Evolutionary conservation across 2,888 invertebrate genomes (phyloP).

Genomic region (Dicranocentrus wangi): DNA sequence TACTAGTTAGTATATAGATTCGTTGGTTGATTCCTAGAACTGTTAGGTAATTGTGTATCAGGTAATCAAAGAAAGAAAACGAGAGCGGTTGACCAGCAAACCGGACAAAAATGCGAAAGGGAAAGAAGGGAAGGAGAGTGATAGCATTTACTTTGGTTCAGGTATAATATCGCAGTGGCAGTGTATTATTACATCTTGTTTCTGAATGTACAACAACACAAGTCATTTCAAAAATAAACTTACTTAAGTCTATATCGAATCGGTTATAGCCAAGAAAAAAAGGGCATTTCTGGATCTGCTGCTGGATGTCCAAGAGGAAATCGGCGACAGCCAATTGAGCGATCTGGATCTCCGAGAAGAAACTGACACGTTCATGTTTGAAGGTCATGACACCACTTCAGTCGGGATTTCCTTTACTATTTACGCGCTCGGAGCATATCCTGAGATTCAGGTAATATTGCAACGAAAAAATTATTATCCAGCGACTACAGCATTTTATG

Average conservation of each 20-base stretch:
- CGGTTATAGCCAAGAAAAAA: constrained; percentile 73
- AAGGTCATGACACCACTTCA: constrained; percentile 73
- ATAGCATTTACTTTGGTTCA: constrained; percentile 35
- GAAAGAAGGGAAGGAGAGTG: constrained; percentile 4
- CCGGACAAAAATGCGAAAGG: background rate
- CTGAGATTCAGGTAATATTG: constrained; percentile 60
- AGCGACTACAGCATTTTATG: background rate
- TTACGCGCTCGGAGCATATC: constrained; percentile 69
- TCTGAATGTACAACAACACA: background rate
- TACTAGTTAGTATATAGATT: background rate
- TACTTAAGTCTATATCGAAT: constrained; percentile 1
- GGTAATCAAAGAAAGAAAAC: constrained; percentile 62
- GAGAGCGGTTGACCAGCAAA: background rate
- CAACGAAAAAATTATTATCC: background rate
- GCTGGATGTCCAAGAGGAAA: constrained; percentile 76
- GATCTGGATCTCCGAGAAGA: constrained; percentile 75
- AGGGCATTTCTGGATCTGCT: constrained; percentile 78
- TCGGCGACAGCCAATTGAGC: constrained; percentile 74
- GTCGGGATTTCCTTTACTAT: constrained; percentile 69
- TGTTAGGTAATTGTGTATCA: background rate
- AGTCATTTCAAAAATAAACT: background rate
- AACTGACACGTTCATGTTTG: constrained; percentile 75
- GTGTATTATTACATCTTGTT: background rate
- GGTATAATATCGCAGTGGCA: constrained; percentile 7
- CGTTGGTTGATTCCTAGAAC: background rate